These are phyloP conservation scores for Lordiphosa fenestrarum DNA, from an alignment of 2,888 invertebrate species.

Conservation along the genomic window DNA sequence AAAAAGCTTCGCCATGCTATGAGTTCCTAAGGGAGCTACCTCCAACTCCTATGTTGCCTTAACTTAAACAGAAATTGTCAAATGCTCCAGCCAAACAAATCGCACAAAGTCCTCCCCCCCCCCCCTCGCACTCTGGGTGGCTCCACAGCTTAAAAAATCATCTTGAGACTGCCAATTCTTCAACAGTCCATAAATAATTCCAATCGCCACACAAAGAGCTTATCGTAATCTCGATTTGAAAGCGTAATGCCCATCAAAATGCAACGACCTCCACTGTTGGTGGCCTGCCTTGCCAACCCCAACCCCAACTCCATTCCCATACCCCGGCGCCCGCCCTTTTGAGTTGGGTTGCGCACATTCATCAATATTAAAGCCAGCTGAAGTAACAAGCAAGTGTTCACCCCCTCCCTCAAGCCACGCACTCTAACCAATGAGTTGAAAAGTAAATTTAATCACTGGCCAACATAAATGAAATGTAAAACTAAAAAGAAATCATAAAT, in stretches of 20 bases:
- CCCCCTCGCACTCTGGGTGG: too few species aligned
- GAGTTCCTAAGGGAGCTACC: too few species aligned
- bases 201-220: slow-evolving; percentile 37
- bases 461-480: slow-evolving; percentile 34
- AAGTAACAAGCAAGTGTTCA: slow-evolving; percentile 10
- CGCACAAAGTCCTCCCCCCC: too few species aligned
- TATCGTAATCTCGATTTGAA: slow-evolving; percentile 52
- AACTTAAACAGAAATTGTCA: background rate
- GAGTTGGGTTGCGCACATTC: slow-evolving; percentile 40
- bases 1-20: too few species aligned
- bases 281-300: too few species aligned
- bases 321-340: background rate
- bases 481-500: slow-evolving; percentile 49
- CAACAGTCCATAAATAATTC: slow-evolving; percentile 52
- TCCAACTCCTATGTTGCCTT: too few species aligned
- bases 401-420: too few species aligned
- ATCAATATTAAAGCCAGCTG: slow-evolving; percentile 63
- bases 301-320: slow-evolving; percentile 18
- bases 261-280: slow-evolving; percentile 46
- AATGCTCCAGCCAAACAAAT: too few species aligned
- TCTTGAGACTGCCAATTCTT: slow-evolving; percentile 6
- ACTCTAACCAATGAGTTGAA: slow-evolving; percentile 1
- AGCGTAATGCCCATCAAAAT: slow-evolving; percentile 50
- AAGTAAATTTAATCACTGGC: slow-evolving; percentile 40
- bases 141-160: slow-evolving; percentile 7